Evolutionary conservation across 2,797 vertebrate species (phyloP).

Genomic region (Phataginus tetradactyla): DNA sequence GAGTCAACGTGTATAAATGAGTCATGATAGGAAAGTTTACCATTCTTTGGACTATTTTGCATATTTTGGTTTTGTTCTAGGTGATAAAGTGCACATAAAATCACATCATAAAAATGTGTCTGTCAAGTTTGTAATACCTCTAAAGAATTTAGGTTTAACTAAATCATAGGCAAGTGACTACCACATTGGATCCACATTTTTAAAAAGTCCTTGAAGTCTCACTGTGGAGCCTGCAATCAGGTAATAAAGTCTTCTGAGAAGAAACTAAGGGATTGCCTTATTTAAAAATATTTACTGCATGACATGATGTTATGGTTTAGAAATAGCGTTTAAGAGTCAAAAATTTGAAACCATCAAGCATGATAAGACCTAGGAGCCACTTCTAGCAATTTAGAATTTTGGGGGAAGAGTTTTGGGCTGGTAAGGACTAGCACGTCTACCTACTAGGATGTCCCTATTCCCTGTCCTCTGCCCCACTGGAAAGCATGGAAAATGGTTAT

Average conservation of each 20-base stretch:
- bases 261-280: not conserved
- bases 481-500: not conserved
- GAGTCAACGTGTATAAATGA: not conserved
- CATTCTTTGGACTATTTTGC: not conserved
- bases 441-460: not conserved
- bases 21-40: not conserved
- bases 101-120: not conserved
- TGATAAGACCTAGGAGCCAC: fast-evolving
- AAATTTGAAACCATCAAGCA: not conserved
- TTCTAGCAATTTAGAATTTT: not conserved
- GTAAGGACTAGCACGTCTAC: fast-evolving
- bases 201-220: not conserved
- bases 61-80: not conserved
- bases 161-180: not conserved
- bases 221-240: not conserved
- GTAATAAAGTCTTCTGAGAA: not conserved
- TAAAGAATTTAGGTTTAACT: not conserved
- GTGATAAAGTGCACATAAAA: not conserved
- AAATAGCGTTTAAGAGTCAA: not conserved
- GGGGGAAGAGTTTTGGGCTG: not conserved
- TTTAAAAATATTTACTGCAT: not conserved
- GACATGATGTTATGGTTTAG: not conserved
- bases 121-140: not conserved
- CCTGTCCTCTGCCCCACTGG: not conserved
- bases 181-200: not conserved